These are phyloP conservation scores for Agriopis marginaria DNA, from an alignment of 2,888 invertebrate species.

Conservation along the genomic window DNA sequence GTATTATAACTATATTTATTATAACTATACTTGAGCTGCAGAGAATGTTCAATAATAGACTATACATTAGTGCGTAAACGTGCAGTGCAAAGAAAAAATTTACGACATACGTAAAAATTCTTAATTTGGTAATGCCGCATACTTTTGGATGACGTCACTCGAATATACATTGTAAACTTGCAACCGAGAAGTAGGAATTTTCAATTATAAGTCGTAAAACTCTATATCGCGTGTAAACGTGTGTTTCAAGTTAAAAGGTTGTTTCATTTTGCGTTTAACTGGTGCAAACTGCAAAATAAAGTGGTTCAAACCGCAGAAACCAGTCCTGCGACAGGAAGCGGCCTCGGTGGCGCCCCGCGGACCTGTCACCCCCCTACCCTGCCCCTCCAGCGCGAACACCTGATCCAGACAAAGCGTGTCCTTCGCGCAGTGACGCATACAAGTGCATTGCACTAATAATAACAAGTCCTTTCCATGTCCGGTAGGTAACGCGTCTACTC, in stretches of 20 bases:
- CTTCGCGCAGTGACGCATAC: slow-evolving; percentile 81
- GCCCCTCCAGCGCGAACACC: slow-evolving; percentile 60
- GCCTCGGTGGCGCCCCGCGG: slow-evolving; percentile 67
- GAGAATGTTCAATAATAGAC: not conserved
- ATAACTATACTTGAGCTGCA: too few species aligned
- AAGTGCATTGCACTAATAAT: slow-evolving; percentile 83
- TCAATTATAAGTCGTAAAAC: slow-evolving; percentile 36
- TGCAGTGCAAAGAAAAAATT: slow-evolving; percentile 6
- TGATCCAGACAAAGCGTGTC: slow-evolving; percentile 85
- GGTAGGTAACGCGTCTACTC: slow-evolving; percentile 61
- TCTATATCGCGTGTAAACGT: slow-evolving; percentile 42
- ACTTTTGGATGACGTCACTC: slow-evolving; percentile 27
- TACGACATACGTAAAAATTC: slow-evolving; percentile 31
- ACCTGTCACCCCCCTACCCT: slow-evolving; percentile 44
- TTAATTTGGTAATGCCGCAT: slow-evolving; percentile 30
- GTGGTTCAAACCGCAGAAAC: slow-evolving; percentile 82
- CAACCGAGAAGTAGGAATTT: slow-evolving; percentile 37
- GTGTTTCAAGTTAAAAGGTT: slow-evolving; percentile 69
- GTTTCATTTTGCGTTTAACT: slow-evolving; percentile 74
- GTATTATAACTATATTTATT: too few species aligned
- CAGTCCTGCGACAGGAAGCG: slow-evolving; percentile 84
- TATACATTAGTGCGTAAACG: not conserved
- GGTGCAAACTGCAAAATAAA: slow-evolving; percentile 81
- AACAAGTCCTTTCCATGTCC: slow-evolving; percentile 76
- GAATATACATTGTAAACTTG: slow-evolving; percentile 28